Evolutionary conservation across 2,888 invertebrate species (phyloP).

Genomic region (Xylocampa areola): DNA sequence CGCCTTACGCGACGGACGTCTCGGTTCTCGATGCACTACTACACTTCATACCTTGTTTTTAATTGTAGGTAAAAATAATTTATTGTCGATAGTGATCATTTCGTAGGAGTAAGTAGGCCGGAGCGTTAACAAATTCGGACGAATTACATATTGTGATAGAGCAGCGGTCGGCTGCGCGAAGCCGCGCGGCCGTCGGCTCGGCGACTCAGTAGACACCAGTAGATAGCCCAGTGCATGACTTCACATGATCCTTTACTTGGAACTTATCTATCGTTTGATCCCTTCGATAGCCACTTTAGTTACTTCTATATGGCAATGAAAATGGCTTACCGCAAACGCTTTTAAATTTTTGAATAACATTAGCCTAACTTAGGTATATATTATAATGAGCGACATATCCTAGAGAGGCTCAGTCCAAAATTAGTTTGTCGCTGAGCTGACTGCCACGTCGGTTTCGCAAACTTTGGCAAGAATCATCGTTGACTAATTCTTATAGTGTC

Average conservation of each 20-base stretch:
- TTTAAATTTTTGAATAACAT: conserved; percentile 71
- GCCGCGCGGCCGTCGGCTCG: conserved; percentile 75
- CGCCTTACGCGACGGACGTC: conserved; percentile 71
- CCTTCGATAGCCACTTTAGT: conserved; percentile 70
- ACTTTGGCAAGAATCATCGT: conserved; percentile 81
- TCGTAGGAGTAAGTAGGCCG: conserved; percentile 88
- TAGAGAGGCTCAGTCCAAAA: conserved; percentile 68
- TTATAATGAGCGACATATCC: conserved; percentile 83
- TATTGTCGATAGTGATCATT: conserved; percentile 89
- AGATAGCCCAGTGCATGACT: conserved; percentile 73
- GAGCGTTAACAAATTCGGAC: conserved; percentile 88
- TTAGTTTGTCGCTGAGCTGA: conserved; percentile 73
- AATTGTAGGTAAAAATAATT: conserved; percentile 87
- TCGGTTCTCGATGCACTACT: conserved; percentile 77
- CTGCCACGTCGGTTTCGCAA: conserved; percentile 68
- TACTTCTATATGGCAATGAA: conserved; percentile 67
- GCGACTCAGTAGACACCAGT: conserved; percentile 63
- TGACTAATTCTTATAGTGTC: conserved; percentile 88
- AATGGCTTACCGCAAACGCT: conserved; percentile 76
- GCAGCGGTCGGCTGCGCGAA: conserved; percentile 73
- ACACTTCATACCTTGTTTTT: conserved; percentile 86
- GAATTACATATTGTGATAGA: conserved; percentile 87
- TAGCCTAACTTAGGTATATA: conserved; percentile 70
- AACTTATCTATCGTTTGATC: conserved; percentile 67
- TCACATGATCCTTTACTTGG: conserved; percentile 69